Evolutionary conservation across 2,888 invertebrate species (phyloP), one percentile per base, ranked within the genome.

Genomic region (Oxyteleia sp.): DNA sequence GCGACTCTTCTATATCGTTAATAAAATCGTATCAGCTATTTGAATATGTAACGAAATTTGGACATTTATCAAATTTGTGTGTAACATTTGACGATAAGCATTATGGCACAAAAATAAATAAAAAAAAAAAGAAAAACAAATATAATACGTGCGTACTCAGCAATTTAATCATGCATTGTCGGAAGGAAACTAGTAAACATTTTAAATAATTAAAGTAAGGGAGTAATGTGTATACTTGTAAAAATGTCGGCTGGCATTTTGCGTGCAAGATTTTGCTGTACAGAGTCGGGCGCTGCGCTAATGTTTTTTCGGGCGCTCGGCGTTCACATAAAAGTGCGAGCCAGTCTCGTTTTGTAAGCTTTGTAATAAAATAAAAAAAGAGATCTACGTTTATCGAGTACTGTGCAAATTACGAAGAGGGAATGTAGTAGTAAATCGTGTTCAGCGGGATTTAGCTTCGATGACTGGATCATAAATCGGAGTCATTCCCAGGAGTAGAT

Each of bases 311-410:
- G 55, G 29, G 15, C 61, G 59, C 20, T 35, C 59, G 63, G 57
- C 26, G 4, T 35, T 61, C 45, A 61, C 59, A 29, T 53, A 32
- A 61, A 64, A 59, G 59, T 61, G 76, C 68, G 64, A 83, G 79
- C 63, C 41, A 79, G 75, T 57, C 74, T 83, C 78, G 71, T 74
- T 83, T 83, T 83, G 79, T 83, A 79, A 83, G 83, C 79, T 83
- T 83, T 83, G 75, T 83, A 79, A 83, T 79, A 43, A 79, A 47
- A 47, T 71, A 43, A 41, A 71, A n/a, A 57, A 72, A 49, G 59
- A 72, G 45, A 63, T 78, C 71, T 61, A 68, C 35, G 57, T 82
- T 78, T 78, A 76, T 78, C 68, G 55, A 57, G 49, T 43, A 66
- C 38, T 59, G 75, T 49, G 68, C 61, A 55, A 45, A 41, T 45